A percentile compares a stretch with the other conserved stretches of the same genome.
These are phyloP conservation scores for Brotula barbata DNA, from an alignment of 2,797 vertebrate genomes.

Conservation along the genomic window DNA sequence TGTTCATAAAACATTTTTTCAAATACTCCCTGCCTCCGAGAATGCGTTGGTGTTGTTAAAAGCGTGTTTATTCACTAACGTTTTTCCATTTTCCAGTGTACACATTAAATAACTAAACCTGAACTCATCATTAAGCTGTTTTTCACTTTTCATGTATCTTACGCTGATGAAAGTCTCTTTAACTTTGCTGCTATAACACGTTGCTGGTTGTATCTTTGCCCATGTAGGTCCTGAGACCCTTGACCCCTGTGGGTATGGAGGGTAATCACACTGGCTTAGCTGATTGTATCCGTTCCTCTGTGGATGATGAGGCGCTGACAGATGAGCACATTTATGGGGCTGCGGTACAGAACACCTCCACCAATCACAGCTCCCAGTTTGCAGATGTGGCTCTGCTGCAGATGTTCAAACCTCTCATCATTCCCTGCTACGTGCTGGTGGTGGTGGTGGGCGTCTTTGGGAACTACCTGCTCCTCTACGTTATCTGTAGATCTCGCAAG, in stretches of 20 bases:
- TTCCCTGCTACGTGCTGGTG: constrained; percentile 80
- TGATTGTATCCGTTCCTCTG: constrained; percentile 27
- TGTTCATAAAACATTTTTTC: constrained; percentile 5
- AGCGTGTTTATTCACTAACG: constrained; percentile 12
- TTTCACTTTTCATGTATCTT: constrained; percentile 3
- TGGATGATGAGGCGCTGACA: constrained; percentile 20
- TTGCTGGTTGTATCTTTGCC: constrained; percentile 8
- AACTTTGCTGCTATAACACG: background rate
- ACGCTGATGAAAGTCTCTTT: constrained; percentile 13
- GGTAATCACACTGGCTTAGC: constrained; percentile 50
- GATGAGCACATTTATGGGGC: constrained; percentile 62
- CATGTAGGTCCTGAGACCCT: background rate
- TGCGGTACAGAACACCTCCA: constrained; percentile 60
- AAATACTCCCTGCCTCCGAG: background rate
- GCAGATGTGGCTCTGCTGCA: constrained; percentile 77
- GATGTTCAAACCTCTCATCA: constrained; percentile 75
- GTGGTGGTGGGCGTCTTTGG: constrained; percentile 83
- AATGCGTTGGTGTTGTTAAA: constrained; percentile 23
- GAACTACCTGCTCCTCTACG: constrained; percentile 86
- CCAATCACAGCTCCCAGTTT: constrained; percentile 72
- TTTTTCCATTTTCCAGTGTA: background rate
- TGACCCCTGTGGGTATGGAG: constrained; percentile 60
- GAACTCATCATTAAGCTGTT: constrained; percentile 6
- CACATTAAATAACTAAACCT: constrained; percentile 30
- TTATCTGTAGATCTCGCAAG: constrained; percentile 84